Base-by-base conservation (phyloP, 2,888 invertebrate species). In the Tetrapedia diversipes region DNA sequence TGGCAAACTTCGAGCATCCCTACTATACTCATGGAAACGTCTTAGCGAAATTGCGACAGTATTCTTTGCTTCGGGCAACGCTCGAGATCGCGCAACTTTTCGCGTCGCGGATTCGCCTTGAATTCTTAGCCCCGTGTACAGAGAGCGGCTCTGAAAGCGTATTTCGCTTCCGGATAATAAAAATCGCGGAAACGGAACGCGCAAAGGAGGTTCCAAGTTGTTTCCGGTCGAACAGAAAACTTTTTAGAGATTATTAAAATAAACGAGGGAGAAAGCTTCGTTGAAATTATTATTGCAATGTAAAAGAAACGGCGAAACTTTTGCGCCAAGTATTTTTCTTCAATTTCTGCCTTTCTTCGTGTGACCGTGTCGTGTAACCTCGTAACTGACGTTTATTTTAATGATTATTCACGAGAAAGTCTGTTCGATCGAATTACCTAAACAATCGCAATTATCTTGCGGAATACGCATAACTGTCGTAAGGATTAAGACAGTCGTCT, bases 31-130 rank as follows among this genome's bases (percentile, higher is more conserved):
- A 4, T 2, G 24, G 8, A 16, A 24, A 22, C 29, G 43, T 59
- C 29, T 7, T 41, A 59, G 47, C 51, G 19, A 61, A 43, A 69
- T 53, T 61, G 43, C 22, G 34, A 53, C 60, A 29, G 27, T 49
- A 41, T 65, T 65, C 51, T 65, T 65, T n/a, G 56, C 65, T 71
- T 32, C 63, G 37, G 56, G 69, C 69, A 29, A 69, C 45, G 45
- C 41, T 69, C 10, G 45, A 39, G 37, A 19, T 41, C 41, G 64
- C 27, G 14, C 32, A 59, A 59, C 32, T 67, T 67, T 56, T 51
- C 68, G 34, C 67, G 39, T 45, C 39, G 60, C 56, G 60, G 32
- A 14, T 49, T 32, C 59, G 27, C 19, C 54, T 39, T 6, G 65
- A 24, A 64, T 71, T 8, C 70, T 57, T 51, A 34, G 1, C 16